Conservation (phyloP, 2,888 invertebrate species). For the Ormyrus labotus region DNA sequence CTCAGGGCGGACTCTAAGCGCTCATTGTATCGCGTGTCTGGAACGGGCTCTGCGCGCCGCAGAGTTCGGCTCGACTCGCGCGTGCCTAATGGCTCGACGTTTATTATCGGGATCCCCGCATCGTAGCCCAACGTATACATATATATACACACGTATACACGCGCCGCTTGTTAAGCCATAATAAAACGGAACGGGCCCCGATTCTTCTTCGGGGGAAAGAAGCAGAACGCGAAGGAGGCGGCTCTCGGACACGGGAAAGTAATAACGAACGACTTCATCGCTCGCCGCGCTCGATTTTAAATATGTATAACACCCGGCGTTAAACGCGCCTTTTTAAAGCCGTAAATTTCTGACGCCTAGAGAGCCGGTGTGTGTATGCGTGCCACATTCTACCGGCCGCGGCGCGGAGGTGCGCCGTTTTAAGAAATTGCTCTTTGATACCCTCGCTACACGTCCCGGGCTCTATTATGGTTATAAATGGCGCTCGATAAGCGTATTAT, state of each 20-base stretch:
- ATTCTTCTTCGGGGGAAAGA: neutral
- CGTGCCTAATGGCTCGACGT: conserved; percentile 50
- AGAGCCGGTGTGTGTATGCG: too few species aligned
- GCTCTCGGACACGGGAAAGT: conserved; percentile 34
- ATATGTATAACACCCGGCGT: neutral
- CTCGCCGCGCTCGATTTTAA: conserved; percentile 2
- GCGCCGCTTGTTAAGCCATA: conserved; percentile 38
- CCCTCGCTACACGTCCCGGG: conserved; percentile 7
- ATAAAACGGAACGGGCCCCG: neutral
- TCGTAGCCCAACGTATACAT: neutral
- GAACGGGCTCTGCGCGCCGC: neutral
- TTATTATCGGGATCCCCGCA: conserved; percentile 45
- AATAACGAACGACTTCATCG: conserved; percentile 50
- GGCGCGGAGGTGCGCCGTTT: neutral
- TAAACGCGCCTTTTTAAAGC: neutral
- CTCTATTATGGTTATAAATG: neutral
- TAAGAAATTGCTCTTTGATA: conserved; percentile 23
- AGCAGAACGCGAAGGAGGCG: neutral
- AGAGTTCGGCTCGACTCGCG: conserved; percentile 4
- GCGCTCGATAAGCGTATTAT: conserved; percentile 18
- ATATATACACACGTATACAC: neutral
- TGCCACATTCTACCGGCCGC: neutral
- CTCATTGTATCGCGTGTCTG: conserved; percentile 29
- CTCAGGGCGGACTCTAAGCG: neutral
- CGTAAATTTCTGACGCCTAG: too few species aligned